Conservation (phyloP, 1,140 invertebrate species). For the Dreissena polymorpha region DNA sequence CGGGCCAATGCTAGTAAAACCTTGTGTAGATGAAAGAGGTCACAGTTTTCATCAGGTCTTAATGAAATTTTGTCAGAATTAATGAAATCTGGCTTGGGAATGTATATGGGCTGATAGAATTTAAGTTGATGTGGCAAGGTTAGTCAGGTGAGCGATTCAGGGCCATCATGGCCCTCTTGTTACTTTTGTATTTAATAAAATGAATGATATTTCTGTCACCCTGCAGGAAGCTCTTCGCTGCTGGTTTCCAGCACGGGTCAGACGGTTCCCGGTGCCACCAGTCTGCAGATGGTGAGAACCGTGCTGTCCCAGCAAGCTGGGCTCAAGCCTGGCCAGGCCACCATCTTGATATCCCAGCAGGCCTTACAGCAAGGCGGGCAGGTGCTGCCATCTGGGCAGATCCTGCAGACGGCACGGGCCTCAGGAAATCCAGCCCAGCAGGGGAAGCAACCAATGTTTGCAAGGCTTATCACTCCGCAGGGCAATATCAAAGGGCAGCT, state of each 20-base stretch:
- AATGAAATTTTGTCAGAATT: too few species aligned
- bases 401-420: conserved; percentile 57
- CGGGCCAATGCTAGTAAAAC: too few species aligned
- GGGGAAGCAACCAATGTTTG: conserved; percentile 75
- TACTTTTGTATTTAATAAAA: too few species aligned
- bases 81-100: too few species aligned
- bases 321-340: conserved; percentile 71
- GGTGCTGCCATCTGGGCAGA: conserved; percentile 59
- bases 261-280: conserved; percentile 65
- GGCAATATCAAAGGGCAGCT: conserved; percentile 57
- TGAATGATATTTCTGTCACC: too few species aligned
- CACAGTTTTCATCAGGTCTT: too few species aligned
- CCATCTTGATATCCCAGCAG: conserved; percentile 75
- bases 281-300: conserved; percentile 73
- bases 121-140: too few species aligned
- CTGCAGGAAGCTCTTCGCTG: too few species aligned
- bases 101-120: too few species aligned
- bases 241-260: not conserved
- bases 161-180: too few species aligned
- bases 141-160: too few species aligned
- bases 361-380: conserved; percentile 61
- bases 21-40: too few species aligned
- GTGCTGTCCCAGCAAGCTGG: conserved; percentile 71
- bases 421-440: conserved; percentile 64
- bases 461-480: conserved; percentile 74